These are phyloP conservation scores for Trialeurodes vaporariorum DNA, from an alignment of 1,140 invertebrate genomes.

Conservation along the genomic window DNA sequence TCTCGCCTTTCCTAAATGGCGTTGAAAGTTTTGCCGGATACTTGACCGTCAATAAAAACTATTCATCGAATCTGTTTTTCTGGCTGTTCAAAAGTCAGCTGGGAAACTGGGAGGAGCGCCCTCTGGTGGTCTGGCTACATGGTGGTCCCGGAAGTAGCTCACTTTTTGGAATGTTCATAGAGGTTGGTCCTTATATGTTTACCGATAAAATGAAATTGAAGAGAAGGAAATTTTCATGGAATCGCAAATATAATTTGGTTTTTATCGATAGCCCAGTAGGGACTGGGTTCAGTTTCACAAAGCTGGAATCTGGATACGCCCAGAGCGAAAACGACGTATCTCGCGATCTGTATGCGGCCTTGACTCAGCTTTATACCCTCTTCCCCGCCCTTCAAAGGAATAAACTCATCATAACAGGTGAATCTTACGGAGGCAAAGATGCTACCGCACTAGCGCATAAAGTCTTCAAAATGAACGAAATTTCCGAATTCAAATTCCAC, in stretches of 20 bases:
- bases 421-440: slow-evolving; percentile 79
- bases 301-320: slow-evolving; percentile 47
- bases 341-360: slow-evolving; percentile 29
- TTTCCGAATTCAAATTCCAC: slow-evolving; percentile 42
- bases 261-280: slow-evolving; percentile 84
- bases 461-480: slow-evolving; percentile 55
- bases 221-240: no score
- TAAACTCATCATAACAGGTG: slow-evolving; percentile 67
- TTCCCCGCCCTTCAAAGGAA: slow-evolving; percentile 52
- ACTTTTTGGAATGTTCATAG: no score
- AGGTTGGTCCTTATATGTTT: no score
- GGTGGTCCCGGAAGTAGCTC: no score
- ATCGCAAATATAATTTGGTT: no score
- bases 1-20: no score
- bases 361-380: slow-evolving; percentile 52
- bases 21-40: no score
- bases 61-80: no score
- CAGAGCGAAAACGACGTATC: slow-evolving; percentile 45
- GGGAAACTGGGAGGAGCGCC: no score
- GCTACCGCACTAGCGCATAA: slow-evolving; percentile 61
- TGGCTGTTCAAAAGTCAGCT: no score
- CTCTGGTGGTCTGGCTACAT: no score
- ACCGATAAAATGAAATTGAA: background rate
- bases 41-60: no score
- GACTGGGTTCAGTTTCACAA: slow-evolving; percentile 47